Base-by-base conservation (phyloP, 1,140 invertebrate species). In the Cotesia glomerata region DNA sequence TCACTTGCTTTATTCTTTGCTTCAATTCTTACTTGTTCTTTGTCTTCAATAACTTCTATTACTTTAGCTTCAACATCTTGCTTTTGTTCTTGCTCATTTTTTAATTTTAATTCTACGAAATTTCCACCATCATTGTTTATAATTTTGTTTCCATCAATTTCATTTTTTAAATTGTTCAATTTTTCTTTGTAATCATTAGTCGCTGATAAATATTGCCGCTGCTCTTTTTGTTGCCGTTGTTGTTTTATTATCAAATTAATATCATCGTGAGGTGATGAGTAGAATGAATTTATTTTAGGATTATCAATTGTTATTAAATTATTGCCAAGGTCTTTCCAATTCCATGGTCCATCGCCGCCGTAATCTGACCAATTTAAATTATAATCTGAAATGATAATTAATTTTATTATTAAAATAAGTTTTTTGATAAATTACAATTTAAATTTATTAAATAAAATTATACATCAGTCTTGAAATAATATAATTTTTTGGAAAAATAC, bases 311-410 rank as follows among this genome's bases (percentile, higher is more conserved):
- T 75, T 14, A 82, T 68, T 51, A 83, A 72, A 74, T 82, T 84
- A 56, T 76, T 78, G 35, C 78, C 80, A 52, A 85, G 78, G 69
- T 79, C 80, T 75, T 77, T 81, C 83, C 84, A 85, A 76, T 76
- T 81, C 85, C 83, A 86, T 69, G 82, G 76, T 62, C 79, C 82
- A 75, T 85, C 81, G n/a, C 74, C 77, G 68, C 80, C 73, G 52
- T 81, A 79, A 76, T 85, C 82, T 34, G 82, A 82, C 84, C 84
- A 86, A 58, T 80, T 82, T 68, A 80, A 75, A 70, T 81, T 81
- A 65, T 76, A 78, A 61, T 84, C 81, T 83, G 70, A 4, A 59
- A 54, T 67, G 26, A 78, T 68, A 14, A 58, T 11, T 52, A 69
- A 64, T 62, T 65, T 68, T 66, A 51, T 64, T 18, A 8, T 51